These are phyloP conservation scores for Cheilosia variabilis DNA, from an alignment of 2,888 invertebrate genomes.

Conservation along the genomic window DNA sequence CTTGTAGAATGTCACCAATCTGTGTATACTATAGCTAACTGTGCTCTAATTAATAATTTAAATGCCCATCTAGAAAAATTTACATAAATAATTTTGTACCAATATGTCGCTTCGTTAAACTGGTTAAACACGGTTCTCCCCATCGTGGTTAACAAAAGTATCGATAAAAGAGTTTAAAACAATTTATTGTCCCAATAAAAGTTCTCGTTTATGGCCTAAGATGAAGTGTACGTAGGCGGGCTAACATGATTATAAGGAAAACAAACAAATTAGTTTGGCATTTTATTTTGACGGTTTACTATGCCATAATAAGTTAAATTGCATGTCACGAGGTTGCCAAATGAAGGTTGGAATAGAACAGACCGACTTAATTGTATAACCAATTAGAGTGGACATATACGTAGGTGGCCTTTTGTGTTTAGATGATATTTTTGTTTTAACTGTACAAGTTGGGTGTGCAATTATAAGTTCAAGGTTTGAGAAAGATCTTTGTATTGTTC, in stretches of 20 bases:
- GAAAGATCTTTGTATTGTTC: background rate
- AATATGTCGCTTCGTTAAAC: conserved; percentile 26
- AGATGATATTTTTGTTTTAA: background rate
- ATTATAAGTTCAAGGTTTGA: background rate
- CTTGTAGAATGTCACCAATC: conserved; percentile 40
- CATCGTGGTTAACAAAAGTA: conserved; percentile 44
- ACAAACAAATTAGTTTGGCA: conserved; percentile 59
- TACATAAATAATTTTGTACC: conserved; percentile 48
- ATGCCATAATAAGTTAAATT: conserved; percentile 20
- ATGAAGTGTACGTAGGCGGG: conserved; percentile 39
- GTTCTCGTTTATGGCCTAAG: conserved; percentile 40
- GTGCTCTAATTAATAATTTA: conserved; percentile 67
- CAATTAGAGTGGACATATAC: conserved; percentile 12
- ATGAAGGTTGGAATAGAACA: conserved; percentile 1
- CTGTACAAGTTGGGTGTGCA: background rate
- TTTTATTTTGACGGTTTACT: conserved; percentile 30
- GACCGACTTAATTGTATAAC: conserved; percentile 10
- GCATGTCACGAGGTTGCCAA: conserved; percentile 12
- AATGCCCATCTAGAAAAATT: conserved; percentile 41
- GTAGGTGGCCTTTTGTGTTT: background rate
- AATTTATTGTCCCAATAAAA: conserved; percentile 51
- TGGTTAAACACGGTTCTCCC: conserved; percentile 19
- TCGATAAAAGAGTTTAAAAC: conserved; percentile 54
- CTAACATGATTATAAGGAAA: conserved; percentile 31
- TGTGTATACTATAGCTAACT: conserved; percentile 19